Conservation (phyloP, 2,113 vertebrate genomes). For the Prolemur simus region DNA sequence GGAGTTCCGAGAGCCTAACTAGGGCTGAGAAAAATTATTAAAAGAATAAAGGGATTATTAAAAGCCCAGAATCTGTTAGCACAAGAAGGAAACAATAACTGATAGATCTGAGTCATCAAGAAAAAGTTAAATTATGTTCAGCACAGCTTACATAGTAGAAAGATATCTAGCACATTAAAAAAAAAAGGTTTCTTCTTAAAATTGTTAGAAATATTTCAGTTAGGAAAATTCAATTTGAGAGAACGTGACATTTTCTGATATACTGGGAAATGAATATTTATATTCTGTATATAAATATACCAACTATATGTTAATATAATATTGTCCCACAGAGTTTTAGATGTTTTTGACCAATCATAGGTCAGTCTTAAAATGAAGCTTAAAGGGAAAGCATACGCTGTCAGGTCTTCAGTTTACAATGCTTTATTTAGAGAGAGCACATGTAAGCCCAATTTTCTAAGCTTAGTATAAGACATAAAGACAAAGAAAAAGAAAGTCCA, state of each 20-base stretch:
- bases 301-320: neutral
- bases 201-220: neutral
- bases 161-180: neutral
- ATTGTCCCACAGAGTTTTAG: neutral
- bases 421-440: neutral
- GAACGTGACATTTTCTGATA: neutral
- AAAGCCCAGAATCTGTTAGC: neutral
- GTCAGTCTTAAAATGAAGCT: neutral
- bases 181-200: neutral
- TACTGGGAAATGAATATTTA: neutral
- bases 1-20: neutral
- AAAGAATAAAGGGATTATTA: neutral
- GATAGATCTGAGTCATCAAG: neutral
- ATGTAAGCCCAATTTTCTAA: conserved; percentile 23
- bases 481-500: neutral
- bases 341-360: neutral
- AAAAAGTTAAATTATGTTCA: neutral
- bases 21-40: neutral
- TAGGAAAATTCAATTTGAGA: neutral
- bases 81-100: neutral
- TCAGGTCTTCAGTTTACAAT: neutral
- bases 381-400: fast-evolving
- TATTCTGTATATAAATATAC: neutral
- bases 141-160: neutral
- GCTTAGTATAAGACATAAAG: conserved; percentile 29